These are phyloP conservation scores for Melieria picta DNA, from an alignment of 2,888 invertebrate species.

Conservation along the genomic window DNA sequence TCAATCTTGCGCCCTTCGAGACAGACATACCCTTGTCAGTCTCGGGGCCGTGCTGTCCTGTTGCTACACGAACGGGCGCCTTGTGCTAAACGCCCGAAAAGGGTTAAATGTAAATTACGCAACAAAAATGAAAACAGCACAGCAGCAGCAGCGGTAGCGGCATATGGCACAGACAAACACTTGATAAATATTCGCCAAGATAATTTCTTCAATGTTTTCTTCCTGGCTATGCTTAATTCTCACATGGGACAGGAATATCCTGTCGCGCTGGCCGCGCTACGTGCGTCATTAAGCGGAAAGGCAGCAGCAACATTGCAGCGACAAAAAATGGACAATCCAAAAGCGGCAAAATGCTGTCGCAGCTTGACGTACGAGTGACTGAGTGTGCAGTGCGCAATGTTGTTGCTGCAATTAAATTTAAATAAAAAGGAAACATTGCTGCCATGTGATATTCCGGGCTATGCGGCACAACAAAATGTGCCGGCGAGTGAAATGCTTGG, in stretches of 20 bases:
- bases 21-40: constrained; percentile 14
- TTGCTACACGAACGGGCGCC: background rate
- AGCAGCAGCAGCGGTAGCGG: constrained; percentile 3
- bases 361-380: constrained; percentile 2
- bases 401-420: constrained; percentile 33
- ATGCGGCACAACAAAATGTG: constrained; percentile 21
- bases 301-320: background rate
- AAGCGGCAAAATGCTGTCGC: background rate
- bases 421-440: constrained; percentile 23
- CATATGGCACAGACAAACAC: background rate
- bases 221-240: constrained; percentile 3
- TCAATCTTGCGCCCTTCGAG: constrained; percentile 27
- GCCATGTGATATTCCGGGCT: background rate
- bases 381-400: constrained; percentile 17
- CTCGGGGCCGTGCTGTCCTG: background rate
- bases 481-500: too few species aligned
- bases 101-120: constrained; percentile 33
- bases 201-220: background rate
- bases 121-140: constrained; percentile 7
- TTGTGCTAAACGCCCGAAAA: constrained; percentile 15
- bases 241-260: constrained; percentile 17
- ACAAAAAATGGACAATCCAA: background rate
- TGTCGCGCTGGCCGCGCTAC: background rate
- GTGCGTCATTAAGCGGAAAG: background rate
- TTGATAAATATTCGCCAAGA: too few species aligned